A percentile compares a stretch with the other conserved stretches of the same genome.
Evolutionary conservation across 2,888 invertebrate species (phyloP).

Genomic region (Drosophila eohydei): DNA sequence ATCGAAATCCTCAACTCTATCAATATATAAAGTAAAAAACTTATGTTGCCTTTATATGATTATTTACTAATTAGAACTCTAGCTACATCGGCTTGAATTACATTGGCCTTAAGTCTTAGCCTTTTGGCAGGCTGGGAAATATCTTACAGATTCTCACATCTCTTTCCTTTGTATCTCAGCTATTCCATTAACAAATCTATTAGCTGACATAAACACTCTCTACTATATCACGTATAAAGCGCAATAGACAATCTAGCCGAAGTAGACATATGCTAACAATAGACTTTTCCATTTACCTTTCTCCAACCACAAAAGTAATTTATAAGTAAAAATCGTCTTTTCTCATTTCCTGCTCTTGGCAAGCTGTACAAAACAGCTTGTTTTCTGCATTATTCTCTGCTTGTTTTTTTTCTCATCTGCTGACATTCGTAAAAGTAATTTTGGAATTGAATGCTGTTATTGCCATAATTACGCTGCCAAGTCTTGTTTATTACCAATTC

Average conservation of each 20-base stretch:
- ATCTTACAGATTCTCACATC: neutral
- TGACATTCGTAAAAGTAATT: conserved; percentile 12
- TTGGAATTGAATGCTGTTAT: conserved; percentile 20
- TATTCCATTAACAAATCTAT: neutral
- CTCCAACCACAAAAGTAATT: neutral
- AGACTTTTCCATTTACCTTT: neutral
- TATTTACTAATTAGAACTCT: too few relatives aligned
- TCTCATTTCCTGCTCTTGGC: conserved; percentile 3
- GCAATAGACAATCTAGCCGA: neutral
- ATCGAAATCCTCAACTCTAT: too few relatives aligned
- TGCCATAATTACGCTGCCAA: conserved; percentile 32
- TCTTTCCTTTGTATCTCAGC: neutral
- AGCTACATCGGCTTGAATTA: too few relatives aligned
- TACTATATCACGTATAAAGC: too few relatives aligned
- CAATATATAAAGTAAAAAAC: too few relatives aligned
- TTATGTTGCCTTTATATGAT: too few relatives aligned
- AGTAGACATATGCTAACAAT: neutral
- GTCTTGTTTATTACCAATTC: conserved; percentile 36
- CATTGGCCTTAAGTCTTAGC: too few relatives aligned
- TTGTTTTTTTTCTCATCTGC: neutral
- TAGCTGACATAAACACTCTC: neutral
- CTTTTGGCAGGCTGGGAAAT: too few relatives aligned
- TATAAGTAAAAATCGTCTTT: neutral
- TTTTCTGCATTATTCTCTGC: neutral
- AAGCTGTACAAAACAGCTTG: conserved; percentile 3